Conservation (phyloP, 2,113 vertebrate species). For the Toxotes chatareus region DNA sequence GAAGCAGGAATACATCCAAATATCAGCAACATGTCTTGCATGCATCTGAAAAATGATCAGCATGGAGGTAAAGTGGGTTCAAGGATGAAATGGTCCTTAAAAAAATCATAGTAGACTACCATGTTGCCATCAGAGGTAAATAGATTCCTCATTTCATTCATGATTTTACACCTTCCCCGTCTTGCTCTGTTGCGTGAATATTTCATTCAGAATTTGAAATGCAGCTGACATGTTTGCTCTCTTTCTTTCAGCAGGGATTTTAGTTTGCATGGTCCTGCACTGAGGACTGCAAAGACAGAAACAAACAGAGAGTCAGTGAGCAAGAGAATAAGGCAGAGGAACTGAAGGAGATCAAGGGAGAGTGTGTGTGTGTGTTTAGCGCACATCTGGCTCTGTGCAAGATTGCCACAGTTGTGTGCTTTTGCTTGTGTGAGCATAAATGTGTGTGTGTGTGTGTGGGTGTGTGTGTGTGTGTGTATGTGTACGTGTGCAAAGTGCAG, state of each 20-base stretch:
- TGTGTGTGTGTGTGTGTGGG: not conserved
- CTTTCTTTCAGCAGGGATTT: constrained; percentile 23
- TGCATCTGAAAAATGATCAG: not conserved
- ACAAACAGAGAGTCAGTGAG: constrained; percentile 11
- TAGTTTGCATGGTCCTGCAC: constrained; percentile 47
- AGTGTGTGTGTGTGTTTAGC: not conserved
- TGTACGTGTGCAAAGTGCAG: constrained; percentile 6
- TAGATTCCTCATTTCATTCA: not conserved
- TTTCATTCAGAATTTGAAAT: constrained; percentile 9
- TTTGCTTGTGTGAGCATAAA: not conserved
- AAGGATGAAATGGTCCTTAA: not conserved
- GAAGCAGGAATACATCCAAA: not conserved
- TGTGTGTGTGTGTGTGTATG: not conserved
- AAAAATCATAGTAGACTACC: not conserved
- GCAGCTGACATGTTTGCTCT: not conserved
- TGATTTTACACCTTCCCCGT: not conserved
- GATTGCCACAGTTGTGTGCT: not conserved
- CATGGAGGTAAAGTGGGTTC: not conserved
- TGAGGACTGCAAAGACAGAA: constrained; percentile 29
- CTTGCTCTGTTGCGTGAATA: not conserved
- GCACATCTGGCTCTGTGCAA: constrained; percentile 6
- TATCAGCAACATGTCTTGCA: too few species aligned
- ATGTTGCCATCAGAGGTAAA: not conserved
- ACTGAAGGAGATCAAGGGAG: constrained; percentile 22
- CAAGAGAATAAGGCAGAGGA: constrained; percentile 16